These are phyloP conservation scores for Percina caprodes DNA, from an alignment of 2,113 vertebrate genomes.

Conservation along the genomic window DNA sequence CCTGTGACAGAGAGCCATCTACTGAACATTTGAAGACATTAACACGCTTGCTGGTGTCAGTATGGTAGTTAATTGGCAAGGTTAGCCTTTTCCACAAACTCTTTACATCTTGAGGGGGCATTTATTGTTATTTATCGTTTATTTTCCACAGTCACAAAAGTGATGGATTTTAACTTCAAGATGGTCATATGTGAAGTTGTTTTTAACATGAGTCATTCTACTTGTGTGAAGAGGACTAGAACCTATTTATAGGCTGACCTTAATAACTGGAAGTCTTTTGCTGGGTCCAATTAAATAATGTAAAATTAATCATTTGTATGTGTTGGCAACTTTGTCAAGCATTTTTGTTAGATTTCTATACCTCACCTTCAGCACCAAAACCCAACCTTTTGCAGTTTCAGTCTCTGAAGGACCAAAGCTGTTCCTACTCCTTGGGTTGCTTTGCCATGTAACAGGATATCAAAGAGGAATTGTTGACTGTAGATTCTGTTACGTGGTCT, in stretches of 20 bases:
- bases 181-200: constrained; percentile 38
- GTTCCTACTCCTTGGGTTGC: constrained; percentile 7
- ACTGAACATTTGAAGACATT: constrained; percentile 50
- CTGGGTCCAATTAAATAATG: constrained; percentile 34
- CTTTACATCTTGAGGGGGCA: background rate
- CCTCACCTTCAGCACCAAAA: constrained; percentile 19
- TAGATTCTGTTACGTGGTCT: constrained; percentile 26
- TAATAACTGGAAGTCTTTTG: constrained; percentile 57
- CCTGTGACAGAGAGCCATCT: constrained; percentile 60
- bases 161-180: constrained; percentile 23
- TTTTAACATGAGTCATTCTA: constrained; percentile 23
- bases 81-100: background rate
- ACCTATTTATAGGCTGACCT: constrained; percentile 64
- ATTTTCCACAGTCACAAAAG: background rate
- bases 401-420: background rate
- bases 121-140: background rate
- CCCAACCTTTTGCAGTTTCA: constrained; percentile 7
- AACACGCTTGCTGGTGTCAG: constrained; percentile 2
- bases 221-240: constrained; percentile 18
- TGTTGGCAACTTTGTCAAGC: constrained; percentile 24
- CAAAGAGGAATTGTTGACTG: constrained; percentile 44
- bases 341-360: constrained; percentile 27
- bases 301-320: constrained; percentile 32
- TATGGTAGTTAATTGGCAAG: constrained; percentile 3
- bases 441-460: constrained; percentile 44